Evolutionary conservation across 92 coral and sea anemone genomes (phyloP), one percentile per base, ranked within the genome.

Genomic region (Phenganax stokvisi): DNA sequence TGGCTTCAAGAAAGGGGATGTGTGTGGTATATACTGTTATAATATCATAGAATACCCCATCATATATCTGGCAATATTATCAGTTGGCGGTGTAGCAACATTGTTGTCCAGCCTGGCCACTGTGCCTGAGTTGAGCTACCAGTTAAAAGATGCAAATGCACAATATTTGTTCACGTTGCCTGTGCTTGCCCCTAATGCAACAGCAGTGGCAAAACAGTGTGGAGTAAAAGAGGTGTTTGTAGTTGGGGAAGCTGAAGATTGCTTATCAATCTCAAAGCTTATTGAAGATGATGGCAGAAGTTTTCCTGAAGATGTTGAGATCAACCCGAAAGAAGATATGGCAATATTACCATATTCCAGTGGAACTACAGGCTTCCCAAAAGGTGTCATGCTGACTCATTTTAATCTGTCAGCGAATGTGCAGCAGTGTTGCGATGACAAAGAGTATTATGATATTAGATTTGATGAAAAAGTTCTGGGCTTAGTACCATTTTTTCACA

Each of bases 371-470:
- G 97, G 97, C 47, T 55, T 87, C 8, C 89, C 96, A 27, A 93
- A 93, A 77, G 97, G 97, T n/a, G 97, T 91, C 16, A 91, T 91
- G 93, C 69, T 93, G 27, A 91, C 97, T 1, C 97, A 93, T 82
- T 89, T 88, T 29, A 93, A 91, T 72, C 86, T 93, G 52, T 65
- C 90, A 8, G 93, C 91, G 59, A 80, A 89, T n/a, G 75, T 90
- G 31, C 81, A 76, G 20, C 81, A 76, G 60, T 79, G 75, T n/a
- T 77, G 86, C 55, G 88, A 86, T 9, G 74, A 72, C 25, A 84
- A 76, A 3, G 88, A 86, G 7, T 53, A 81, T 11, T 85, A 85
- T 62, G 63, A 75, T 71, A 54, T 54, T 53, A 66, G 61, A 37
- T 57, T 52, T 56, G 88, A 75, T 1, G 87, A 86, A 56, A 76